These are phyloP conservation scores for Rutpela maculata DNA, from an alignment of 2,888 invertebrate genomes.

Conservation along the genomic window DNA sequence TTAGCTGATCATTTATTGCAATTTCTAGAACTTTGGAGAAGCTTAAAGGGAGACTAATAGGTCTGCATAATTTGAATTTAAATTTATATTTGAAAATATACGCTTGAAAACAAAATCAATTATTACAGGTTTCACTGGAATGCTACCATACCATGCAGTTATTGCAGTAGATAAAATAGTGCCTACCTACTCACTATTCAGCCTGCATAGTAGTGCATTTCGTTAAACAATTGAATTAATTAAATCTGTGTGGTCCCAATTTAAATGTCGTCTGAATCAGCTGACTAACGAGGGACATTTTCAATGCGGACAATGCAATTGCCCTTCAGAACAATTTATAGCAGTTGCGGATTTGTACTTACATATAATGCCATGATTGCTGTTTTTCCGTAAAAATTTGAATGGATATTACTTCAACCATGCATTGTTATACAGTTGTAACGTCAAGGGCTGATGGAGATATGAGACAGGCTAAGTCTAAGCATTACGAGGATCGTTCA, in stretches of 20 bases:
- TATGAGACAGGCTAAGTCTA: neutral
- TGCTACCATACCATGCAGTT: no score
- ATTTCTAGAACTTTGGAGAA: no score
- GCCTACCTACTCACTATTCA: neutral
- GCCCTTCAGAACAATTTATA: neutral
- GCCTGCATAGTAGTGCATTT: neutral
- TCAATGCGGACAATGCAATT: neutral
- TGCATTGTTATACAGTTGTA: neutral
- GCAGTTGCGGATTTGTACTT: neutral
- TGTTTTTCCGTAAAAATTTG: neutral
- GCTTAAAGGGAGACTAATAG: no score
- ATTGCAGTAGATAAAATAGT: neutral
- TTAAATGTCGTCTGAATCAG: conserved; percentile 1
- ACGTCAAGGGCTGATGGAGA: neutral
- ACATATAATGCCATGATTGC: neutral
- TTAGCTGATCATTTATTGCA: no score
- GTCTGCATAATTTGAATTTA: no score
- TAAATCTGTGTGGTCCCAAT: conserved; percentile 4
- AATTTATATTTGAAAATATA: no score
- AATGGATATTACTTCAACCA: neutral
- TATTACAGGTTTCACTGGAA: no score
- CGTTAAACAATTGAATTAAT: neutral
- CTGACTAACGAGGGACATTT: conserved; percentile 2
- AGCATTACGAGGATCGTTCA: no score
- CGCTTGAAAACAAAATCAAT: no score